Evolutionary conservation across 2,113 vertebrate genomes (phyloP).

Genomic region (Galeopterus variegatus): DNA sequence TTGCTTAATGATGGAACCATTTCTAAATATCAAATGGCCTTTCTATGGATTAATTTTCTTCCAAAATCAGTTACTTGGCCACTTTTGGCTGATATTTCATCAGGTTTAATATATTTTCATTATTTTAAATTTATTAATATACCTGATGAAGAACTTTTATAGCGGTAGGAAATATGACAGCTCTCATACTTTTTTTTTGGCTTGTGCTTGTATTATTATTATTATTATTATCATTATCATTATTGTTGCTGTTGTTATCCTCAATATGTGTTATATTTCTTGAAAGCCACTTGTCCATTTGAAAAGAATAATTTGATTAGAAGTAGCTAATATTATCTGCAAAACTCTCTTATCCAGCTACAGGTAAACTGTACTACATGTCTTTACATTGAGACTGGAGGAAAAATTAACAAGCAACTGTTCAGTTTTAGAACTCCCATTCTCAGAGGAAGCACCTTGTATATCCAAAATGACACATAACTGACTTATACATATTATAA

Average conservation of each 20-base stretch:
- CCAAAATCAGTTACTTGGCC: background rate
- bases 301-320: background rate
- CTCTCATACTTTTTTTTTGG: background rate
- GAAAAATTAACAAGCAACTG: background rate
- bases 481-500: background rate
- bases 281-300: background rate
- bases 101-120: background rate
- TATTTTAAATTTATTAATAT: background rate
- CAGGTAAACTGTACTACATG: background rate
- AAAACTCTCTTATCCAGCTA: background rate
- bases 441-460: background rate
- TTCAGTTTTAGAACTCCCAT: background rate
- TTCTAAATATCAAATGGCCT: background rate
- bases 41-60: background rate
- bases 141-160: background rate
- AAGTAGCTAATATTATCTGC: background rate
- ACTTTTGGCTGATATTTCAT: background rate
- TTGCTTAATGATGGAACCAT: background rate
- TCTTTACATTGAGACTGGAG: background rate
- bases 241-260: too few relatives aligned
- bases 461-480: background rate
- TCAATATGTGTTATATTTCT: background rate
- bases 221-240: background rate
- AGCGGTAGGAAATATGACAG: background rate
- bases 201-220: background rate